Evolutionary conservation across 2,888 invertebrate genomes (phyloP).

Genomic region (Brenthis hecate): DNA sequence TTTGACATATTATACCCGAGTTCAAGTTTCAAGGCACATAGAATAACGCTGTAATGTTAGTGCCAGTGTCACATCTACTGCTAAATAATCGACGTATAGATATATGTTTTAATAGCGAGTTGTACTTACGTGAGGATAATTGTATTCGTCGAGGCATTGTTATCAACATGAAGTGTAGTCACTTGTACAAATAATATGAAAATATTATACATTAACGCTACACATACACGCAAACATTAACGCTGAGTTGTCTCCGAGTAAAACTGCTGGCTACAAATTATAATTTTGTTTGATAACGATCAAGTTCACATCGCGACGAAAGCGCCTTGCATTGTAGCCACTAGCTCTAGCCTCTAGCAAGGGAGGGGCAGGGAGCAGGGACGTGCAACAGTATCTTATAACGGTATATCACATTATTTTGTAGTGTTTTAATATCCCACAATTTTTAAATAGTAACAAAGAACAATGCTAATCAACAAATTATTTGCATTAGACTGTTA

Average conservation of each 20-base stretch:
- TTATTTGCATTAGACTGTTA: too few relatives aligned
- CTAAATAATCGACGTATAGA: too few relatives aligned
- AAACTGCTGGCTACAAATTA: neutral
- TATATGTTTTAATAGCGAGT: too few relatives aligned
- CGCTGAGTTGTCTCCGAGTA: too few relatives aligned
- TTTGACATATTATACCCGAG: too few relatives aligned
- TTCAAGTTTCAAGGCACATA: too few relatives aligned
- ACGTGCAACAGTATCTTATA: neutral
- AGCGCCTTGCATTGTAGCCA: neutral
- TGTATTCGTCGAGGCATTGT: neutral
- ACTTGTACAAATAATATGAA: slow-evolving; percentile 6
- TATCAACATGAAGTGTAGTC: neutral
- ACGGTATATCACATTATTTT: slow-evolving; percentile 1
- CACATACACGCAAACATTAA: too few relatives aligned
- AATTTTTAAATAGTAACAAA: neutral
- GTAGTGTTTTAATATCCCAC: neutral
- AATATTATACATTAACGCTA: neutral
- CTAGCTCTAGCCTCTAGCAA: neutral
- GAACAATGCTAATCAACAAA: too few relatives aligned
- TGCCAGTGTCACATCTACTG: too few relatives aligned
- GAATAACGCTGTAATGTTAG: too few relatives aligned
- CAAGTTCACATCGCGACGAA: neutral
- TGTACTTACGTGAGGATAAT: too few relatives aligned
- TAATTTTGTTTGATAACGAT: neutral
- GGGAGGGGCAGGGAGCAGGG: neutral